phyloP scores from a whole-genome alignment of 2,888 invertebrate genomes.

The Drosophila anomelani region DNA sequence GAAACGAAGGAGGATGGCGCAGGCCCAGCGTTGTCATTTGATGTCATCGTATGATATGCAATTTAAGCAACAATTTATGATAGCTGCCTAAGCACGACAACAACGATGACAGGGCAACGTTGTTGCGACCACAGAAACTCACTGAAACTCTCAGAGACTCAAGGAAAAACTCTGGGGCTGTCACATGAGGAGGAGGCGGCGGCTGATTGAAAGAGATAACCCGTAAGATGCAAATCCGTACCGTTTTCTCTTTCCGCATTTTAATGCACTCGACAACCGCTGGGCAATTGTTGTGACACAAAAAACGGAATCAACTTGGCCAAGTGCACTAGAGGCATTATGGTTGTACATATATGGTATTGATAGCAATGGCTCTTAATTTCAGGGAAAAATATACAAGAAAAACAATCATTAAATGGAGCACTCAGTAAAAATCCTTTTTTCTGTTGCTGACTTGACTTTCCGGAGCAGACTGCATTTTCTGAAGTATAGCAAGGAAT shows the following conservation, averaged over 20 bases:
- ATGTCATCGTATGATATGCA: conserved; percentile 66
- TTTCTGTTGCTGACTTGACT: conserved; percentile 11
- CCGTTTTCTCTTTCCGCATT: conserved; percentile 30
- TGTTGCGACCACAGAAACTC: conserved; percentile 26
- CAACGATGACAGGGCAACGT: conserved; percentile 28
- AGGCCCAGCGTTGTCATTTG: conserved; percentile 50
- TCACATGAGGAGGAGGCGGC: conserved; percentile 46
- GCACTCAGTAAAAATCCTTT: neutral
- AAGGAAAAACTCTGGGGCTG: conserved; percentile 22
- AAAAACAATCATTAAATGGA: conserved; percentile 4
- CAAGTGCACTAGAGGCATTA: conserved; percentile 15
- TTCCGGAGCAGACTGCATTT: conserved; percentile 1
- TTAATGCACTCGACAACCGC: conserved; percentile 31
- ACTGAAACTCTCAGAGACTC: conserved; percentile 9
- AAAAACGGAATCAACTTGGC: conserved; percentile 25
- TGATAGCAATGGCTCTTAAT: conserved; percentile 7
- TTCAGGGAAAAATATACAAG: neutral
- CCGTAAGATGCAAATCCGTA: conserved; percentile 36
- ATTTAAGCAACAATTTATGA: conserved; percentile 69
- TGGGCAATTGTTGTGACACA: conserved; percentile 28
- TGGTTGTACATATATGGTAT: neutral
- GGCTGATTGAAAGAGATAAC: conserved; percentile 69
- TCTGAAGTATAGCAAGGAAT: conserved; percentile 4
- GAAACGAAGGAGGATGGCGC: conserved; percentile 6
- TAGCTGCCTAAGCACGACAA: conserved; percentile 59